Base-by-base conservation (phyloP, 2,797 vertebrate genomes). In the Eurystomus glaucurus region DNA sequence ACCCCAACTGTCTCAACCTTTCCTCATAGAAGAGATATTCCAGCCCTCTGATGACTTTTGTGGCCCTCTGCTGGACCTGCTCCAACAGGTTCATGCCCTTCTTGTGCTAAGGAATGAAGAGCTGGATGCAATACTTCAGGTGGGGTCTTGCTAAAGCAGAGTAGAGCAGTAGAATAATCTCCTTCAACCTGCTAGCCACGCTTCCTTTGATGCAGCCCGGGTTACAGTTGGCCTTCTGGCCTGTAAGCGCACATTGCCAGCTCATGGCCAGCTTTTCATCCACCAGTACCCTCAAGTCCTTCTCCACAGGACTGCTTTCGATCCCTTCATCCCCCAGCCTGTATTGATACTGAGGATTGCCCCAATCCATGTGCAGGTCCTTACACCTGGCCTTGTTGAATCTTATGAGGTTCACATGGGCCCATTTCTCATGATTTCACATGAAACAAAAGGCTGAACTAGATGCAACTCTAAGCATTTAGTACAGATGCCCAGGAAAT, bases 211-310 rank as follows among this genome's bases (percentile, higher is more conserved):
- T n/a, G 25, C 21, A 78, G 46, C 11, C 19, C 35, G 70, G 41
- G 9, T 26, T 9, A 17, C 1, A 2, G 2, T 11, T 65, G 21
- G 18, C 8, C 5, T 65, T 52, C 45, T 52, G n/a, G 45, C n/a
- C 18, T 87, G 51, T 2, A 4, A 26, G 16, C 2, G 0, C 6
- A 23, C 3, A 4, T 2, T 54, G 14, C 13, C 6, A 3, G 8
- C 8, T 19, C 5, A 39, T 8, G 7, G 21, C 12, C 35, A 69
- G 28, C 9, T 28, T 54, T 64, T 58, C 17, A n/a, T 10, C 5
- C n/a, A 25, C 58, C 31, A 26, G 4, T 7, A 52, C 26, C 31
- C 20, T 10, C 25, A 17, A 39, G 66, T 16, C 35, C 29, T 55
- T 61, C 9, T 60, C 1, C 0, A 0, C 26, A 57, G n/a, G 5